Evolutionary conservation across 2,113 vertebrate species (phyloP), one percentile per base, ranked within the genome.

Genomic region (Donacobius atricapilla): DNA sequence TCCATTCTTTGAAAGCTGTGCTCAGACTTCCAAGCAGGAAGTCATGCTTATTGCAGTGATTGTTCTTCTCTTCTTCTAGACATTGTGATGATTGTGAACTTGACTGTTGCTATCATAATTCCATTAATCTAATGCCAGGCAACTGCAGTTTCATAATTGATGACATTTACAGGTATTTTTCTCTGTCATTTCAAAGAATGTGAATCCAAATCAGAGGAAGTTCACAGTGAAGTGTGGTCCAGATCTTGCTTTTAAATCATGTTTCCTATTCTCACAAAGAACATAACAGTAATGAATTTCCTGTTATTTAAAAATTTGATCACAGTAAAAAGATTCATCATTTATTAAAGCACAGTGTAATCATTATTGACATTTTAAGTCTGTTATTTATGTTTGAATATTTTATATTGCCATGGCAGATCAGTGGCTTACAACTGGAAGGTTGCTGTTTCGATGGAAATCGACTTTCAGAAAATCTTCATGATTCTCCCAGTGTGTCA

Each of bases 361-460:
- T 94, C 44, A 86, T 75, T 95, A 58, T 89, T 96, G 57, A 83
- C 48, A 25, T 84, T 94, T 97, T 47, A 56, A 48, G 33, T 82
- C 68, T 76, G 20, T 56, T 73, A 58, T 60, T 35, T 53, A 27
- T 58, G 24, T 72, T 79, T 95, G 57, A 97, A 75, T 87, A 93
- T 91, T 86, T 39, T 91, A 9, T 97, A 57, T 96, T 96, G 97
- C 64, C 44, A 3, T 11, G 77, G 39, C 96, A 99, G 99, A 97
- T 99, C 81, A 99, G 98, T 81, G 99, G 99, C 72, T 98, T 99
- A 69, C 98, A 99, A 91, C 96, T 99, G 87, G 99, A 99, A 97
- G 99, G 99, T 1, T 99, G 99, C 95, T 98, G 97, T 96, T 99
- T 99, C 96, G 99, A 99, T 89, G 99, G 99, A 57, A 98, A 97